These are phyloP conservation scores for Clarias pachynema DNA, from an alignment of 2,797 vertebrate species.

Conservation along the genomic window DNA sequence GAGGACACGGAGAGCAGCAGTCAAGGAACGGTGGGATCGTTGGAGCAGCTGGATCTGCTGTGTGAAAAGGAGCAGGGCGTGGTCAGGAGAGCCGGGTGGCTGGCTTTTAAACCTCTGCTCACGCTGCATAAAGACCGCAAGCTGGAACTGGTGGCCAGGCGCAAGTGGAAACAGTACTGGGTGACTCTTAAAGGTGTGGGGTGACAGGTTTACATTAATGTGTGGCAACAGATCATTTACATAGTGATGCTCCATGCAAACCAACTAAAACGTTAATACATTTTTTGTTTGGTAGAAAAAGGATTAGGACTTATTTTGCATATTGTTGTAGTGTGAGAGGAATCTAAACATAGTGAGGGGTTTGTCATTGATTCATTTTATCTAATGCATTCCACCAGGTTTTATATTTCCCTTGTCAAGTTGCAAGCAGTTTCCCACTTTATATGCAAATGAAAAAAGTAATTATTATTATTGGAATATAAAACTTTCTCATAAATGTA, in stretches of 20 bases:
- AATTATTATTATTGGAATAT: not conserved
- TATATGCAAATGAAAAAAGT: not conserved
- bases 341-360: not conserved
- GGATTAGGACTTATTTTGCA: not conserved
- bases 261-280: not conserved
- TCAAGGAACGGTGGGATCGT: conserved; percentile 76
- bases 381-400: not conserved
- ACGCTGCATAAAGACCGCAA: conserved; percentile 87
- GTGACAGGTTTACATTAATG: too few relatives aligned
- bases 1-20: conserved; percentile 73
- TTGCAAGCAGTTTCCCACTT: not conserved
- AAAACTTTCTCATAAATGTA: not conserved
- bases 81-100: conserved; percentile 90
- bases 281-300: not conserved
- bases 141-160: conserved; percentile 84
- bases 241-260: not conserved
- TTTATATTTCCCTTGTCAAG: not conserved
- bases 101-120: conserved; percentile 89
- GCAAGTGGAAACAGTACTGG: conserved; percentile 92
- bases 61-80: conserved; percentile 89
- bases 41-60: conserved; percentile 84
- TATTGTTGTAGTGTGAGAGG: not conserved
- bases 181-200: conserved; percentile 87
- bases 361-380: not conserved
- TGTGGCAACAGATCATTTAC: not conserved